Evolutionary conservation across 1,140 invertebrate species (phyloP), one percentile per base, ranked within the genome.

Genomic region (honey bee (Apis mellifera)): DNA sequence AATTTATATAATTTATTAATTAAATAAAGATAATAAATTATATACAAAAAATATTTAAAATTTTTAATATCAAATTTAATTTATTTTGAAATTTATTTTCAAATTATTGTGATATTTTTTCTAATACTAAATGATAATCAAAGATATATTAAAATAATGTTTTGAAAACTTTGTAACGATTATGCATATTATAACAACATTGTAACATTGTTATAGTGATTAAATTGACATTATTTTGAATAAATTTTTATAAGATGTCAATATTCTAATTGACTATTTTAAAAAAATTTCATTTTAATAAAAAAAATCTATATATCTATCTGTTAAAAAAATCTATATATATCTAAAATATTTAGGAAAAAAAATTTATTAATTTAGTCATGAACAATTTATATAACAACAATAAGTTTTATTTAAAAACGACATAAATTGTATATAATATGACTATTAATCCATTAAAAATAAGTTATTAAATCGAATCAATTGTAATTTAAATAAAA

Each of bases 231-330:
- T 21, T 77, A 57, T 68, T 57, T 21, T 21, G 26, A 77, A 68
- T 26, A 68, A 77, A 77, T 21, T 77, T 77, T 76, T 68, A n/a
- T 52, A 50, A 21, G 57, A 66, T 64, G 52, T 17, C 17, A 32
- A 21, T 68, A 26, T 65, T 11, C 11, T 48, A 57, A 77, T 68
- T 64, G 42, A n/a, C 2, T 32, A 32, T 77, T 77, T 55, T 32
- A 23, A 23, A 23, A 23, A 77, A 68, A 21, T 77, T 77, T 32
- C 52, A 32, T 57, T 77, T 9, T n/a, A 17, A 13, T 54, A 4
- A 12, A 3, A 54, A 70, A 70, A 70, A 70, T 54, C 9, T 23
- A 52, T 54, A 32, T 15, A 70, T 21, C 17, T 19, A 70, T 26
- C 19, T n/a, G 19, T 57, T 8, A 12, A 3, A 54, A 70, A 70